phyloP scores from a whole-genome alignment of 1,140 invertebrate genomes.

The Ectropis grisescens region DNA sequence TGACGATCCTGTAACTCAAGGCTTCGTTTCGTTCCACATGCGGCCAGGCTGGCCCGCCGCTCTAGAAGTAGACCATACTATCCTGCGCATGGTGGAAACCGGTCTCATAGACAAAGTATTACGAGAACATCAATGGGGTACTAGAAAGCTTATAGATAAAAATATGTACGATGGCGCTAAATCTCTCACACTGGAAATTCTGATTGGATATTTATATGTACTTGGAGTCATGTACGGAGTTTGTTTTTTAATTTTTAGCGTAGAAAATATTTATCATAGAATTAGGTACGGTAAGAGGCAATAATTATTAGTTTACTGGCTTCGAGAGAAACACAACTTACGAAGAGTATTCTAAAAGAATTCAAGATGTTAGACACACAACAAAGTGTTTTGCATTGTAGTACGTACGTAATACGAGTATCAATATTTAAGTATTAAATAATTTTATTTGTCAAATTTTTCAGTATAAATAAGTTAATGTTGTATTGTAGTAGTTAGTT shows the following conservation, averaged over 20 bases:
- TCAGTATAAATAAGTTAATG: too few species aligned
- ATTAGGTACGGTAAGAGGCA: too few species aligned
- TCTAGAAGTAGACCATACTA: constrained; percentile 16
- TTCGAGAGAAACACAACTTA: too few species aligned
- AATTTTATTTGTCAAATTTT: too few species aligned
- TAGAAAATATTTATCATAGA: constrained; percentile 22
- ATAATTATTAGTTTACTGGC: too few species aligned
- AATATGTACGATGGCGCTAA: neutral
- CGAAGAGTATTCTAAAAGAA: too few species aligned
- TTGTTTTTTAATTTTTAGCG: constrained; percentile 19
- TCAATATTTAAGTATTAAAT: too few species aligned
- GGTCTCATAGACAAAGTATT: constrained; percentile 21
- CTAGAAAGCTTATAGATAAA: constrained; percentile 1
- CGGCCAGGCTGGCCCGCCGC: constrained; percentile 32
- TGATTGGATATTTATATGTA: constrained; percentile 30
- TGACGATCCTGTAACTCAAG: constrained; percentile 16
- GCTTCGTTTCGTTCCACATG: constrained; percentile 19
- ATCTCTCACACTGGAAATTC: constrained; percentile 15
- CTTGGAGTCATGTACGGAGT: constrained; percentile 18
- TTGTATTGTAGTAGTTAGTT: too few species aligned
- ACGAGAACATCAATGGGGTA: constrained; percentile 4
- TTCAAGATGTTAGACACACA: too few species aligned
- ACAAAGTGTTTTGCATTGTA: too few species aligned
- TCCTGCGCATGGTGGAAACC: constrained; percentile 15
- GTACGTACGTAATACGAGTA: too few species aligned